Evolutionary conservation across 2,888 invertebrate genomes (phyloP).

Genomic region (Parnassius orleans): DNA sequence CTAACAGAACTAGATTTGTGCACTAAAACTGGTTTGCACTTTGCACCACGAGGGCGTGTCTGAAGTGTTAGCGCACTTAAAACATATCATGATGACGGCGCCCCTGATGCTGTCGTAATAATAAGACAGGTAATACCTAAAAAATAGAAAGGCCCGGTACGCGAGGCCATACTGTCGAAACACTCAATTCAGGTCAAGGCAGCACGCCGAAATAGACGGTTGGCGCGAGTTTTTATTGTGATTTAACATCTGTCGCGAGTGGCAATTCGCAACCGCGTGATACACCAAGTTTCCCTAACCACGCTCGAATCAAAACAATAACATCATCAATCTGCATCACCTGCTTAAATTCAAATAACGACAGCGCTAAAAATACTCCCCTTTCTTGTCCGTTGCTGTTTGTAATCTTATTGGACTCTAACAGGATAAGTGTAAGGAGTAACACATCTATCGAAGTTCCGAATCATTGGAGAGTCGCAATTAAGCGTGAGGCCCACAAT

Average conservation of each 20-base stretch:
- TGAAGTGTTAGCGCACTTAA: conserved; percentile 58
- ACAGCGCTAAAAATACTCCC: not conserved
- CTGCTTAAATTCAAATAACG: too few relatives aligned
- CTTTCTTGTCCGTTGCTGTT: not conserved
- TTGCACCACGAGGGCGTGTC: conserved; percentile 42
- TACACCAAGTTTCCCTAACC: conserved; percentile 42
- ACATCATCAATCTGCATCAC: not conserved
- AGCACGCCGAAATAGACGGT: conserved; percentile 78
- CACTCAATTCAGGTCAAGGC: conserved; percentile 79
- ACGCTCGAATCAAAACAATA: conserved; percentile 29
- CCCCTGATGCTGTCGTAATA: conserved; percentile 75
- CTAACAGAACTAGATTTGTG: conserved; percentile 40
- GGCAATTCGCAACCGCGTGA: conserved; percentile 26
- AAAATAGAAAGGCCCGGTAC: conserved; percentile 81
- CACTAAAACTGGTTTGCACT: conserved; percentile 47
- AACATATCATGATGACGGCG: conserved; percentile 71
- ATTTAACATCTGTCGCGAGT: conserved; percentile 75
- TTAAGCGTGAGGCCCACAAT: not conserved
- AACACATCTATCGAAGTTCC: not conserved
- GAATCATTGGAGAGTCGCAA: not conserved
- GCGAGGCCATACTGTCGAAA: conserved; percentile 80
- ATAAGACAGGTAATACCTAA: conserved; percentile 80
- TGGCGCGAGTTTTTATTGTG: conserved; percentile 78
- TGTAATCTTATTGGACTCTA: conserved; percentile 9
- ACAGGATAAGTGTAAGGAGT: not conserved